Percentiles rank a stretch among this genome's conserved stretches.
Conservation (phyloP, 2,888 invertebrate species). For the Lagria hirta region DNA sequence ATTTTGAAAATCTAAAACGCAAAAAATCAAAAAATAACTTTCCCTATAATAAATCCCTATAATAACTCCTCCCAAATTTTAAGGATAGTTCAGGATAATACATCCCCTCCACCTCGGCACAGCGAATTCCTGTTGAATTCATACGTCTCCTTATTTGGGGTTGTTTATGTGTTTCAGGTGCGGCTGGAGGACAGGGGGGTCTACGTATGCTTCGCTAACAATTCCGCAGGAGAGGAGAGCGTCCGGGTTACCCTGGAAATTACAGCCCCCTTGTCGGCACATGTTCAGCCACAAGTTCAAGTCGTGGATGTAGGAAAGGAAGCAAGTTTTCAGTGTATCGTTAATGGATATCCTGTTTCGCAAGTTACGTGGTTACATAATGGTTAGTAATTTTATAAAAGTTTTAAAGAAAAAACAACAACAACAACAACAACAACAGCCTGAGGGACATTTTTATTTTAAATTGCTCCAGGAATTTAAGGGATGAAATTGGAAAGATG, state of each 20-base stretch:
- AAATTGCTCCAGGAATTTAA: too few relatives aligned
- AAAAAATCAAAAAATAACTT: too few relatives aligned
- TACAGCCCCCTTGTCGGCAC: conserved; percentile 78
- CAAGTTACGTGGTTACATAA: conserved; percentile 81
- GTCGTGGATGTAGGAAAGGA: conserved; percentile 83
- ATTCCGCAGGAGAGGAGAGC: conserved; percentile 81
- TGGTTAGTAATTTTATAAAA: conserved; percentile 55
- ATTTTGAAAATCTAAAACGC: too few relatives aligned
- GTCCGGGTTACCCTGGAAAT: conserved; percentile 76
- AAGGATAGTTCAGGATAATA: too few relatives aligned
- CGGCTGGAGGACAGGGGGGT: conserved; percentile 80
- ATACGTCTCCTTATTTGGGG: conserved; percentile 5
- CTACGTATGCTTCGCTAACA: conserved; percentile 89
- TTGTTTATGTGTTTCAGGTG: conserved; percentile 41
- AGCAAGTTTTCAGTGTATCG: conserved; percentile 83
- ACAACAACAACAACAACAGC: too few relatives aligned
- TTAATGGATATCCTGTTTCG: conserved; percentile 82
- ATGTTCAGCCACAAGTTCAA: conserved; percentile 75
- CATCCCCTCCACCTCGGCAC: too few relatives aligned
- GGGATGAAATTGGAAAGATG: too few relatives aligned
- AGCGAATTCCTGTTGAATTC: too few relatives aligned
- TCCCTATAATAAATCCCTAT: too few relatives aligned
- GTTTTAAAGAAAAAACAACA: too few relatives aligned
- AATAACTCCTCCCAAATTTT: too few relatives aligned
- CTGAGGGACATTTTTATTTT: too few relatives aligned